A percentile compares a stretch with the other conserved stretches of the same genome.
phyloP scores from a whole-genome alignment of 2,113 vertebrate species.

The Dasyurus viverrinus region DNA sequence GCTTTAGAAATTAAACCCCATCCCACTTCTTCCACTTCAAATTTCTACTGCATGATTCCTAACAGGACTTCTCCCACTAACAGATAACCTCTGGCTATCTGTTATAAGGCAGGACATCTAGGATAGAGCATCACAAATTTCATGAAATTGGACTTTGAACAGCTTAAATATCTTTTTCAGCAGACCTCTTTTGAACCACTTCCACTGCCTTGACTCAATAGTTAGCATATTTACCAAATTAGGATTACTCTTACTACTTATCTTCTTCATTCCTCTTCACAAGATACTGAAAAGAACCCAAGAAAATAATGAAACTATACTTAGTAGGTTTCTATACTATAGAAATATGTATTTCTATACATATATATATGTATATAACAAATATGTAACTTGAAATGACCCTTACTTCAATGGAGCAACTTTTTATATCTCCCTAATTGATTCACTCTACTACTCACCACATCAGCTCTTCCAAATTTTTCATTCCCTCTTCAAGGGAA shows the following conservation, averaged over 20 bases:
- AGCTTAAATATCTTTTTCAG: neutral
- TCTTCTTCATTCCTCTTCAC: neutral
- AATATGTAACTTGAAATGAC: neutral
- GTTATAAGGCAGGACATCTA: neutral
- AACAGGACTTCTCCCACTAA: no score
- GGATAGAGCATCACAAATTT: neutral
- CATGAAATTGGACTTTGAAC: neutral
- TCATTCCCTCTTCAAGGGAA: neutral
- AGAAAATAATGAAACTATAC: neutral
- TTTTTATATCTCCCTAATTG: neutral
- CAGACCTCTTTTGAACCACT: neutral
- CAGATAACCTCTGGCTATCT: no score
- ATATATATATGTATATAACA: no score
- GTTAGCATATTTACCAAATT: neutral
- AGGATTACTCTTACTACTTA: neutral
- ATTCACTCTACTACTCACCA: neutral
- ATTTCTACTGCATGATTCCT: neutral
- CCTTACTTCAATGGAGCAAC: neutral
- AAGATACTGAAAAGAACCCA: neutral
- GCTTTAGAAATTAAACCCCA: neutral
- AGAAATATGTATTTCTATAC: no score
- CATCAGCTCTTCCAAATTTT: neutral
- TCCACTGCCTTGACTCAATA: neutral
- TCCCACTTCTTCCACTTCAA: neutral
- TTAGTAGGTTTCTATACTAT: neutral